Conservation (phyloP, 2,113 vertebrate species). For the Pipra filicauda region DNA sequence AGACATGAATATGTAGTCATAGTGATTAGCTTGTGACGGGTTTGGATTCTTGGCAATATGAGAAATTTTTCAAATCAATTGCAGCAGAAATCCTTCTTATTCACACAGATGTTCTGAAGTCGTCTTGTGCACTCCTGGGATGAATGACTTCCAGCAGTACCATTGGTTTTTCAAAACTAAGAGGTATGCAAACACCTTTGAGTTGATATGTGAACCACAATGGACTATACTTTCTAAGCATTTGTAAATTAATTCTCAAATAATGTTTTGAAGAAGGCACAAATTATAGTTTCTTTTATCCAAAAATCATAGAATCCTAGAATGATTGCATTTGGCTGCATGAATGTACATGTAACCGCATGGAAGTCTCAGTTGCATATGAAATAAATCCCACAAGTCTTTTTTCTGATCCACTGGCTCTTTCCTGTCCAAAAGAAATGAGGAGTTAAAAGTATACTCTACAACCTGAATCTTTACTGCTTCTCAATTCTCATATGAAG, state of each 20-base stretch:
- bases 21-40: not conserved
- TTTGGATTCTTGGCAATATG: not conserved
- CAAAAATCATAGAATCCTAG: not conserved
- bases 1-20: not conserved
- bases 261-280: not conserved
- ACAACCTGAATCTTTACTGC: not conserved
- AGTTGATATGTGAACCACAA: not conserved
- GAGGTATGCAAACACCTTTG: not conserved
- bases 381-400: not conserved
- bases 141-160: not conserved
- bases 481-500: not conserved
- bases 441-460: not conserved
- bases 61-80: not conserved
- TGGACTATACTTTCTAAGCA: not conserved
- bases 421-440: not conserved
- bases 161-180: not conserved
- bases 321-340: not conserved
- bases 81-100: not conserved
- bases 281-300: not conserved
- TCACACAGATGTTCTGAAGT: not conserved
- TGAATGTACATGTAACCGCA: not conserved
- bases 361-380: not conserved
- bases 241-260: not conserved
- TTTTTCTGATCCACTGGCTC: not conserved
- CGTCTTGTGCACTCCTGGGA: fast-evolving